Base-by-base conservation (phyloP, 2,888 invertebrate genomes). In the Oxyteleia sp. region DNA sequence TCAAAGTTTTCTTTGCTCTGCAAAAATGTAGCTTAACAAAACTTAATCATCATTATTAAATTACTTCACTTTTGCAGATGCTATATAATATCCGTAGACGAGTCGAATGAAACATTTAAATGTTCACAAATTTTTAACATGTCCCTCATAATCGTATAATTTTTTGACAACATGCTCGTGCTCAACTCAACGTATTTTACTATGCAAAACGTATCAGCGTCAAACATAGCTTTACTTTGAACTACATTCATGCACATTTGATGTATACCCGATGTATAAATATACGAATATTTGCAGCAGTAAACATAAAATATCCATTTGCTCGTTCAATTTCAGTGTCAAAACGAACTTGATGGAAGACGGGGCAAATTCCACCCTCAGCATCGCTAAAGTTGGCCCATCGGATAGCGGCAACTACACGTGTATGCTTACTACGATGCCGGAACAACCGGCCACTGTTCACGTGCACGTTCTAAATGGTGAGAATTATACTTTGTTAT, bases 401-500 rank as follows among this genome's bases (percentile, higher is more conserved):
- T 90, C 91, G 84, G 94, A 94, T 90, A 94, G 93, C 81, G 94
- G 94, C 63, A 94, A 94, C 90, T 94, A 94, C 92, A 94, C 94
- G 41, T 94, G 94, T 90, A 92, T 93, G 76, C 90, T 94, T 68
- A 93, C 94, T 84, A 93, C 93, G 79, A 93, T 93, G 90, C 92
- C 93, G 63, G 92, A 94, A 81, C 92, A 93, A 82, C 93, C 93
- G 53, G 94, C 94, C 74, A 94, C 93, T 45, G 93, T 94, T 85
- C 93, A 94, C 87, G 94, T 94, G 82, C 94, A 94, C 88, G 94
- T 94, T 80, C 92, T 94, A 79, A 94, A 94, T 91, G 94, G 94
- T 94, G 92, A 93, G 93, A 79, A 61, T 61, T 51, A 61, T 7
- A 29, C 26, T 64, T 45, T 29, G 23, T 53, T 63, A 63, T 43